phyloP scores from a whole-genome alignment of 2,797 vertebrate genomes.

The Vespertilio murinus region DNA sequence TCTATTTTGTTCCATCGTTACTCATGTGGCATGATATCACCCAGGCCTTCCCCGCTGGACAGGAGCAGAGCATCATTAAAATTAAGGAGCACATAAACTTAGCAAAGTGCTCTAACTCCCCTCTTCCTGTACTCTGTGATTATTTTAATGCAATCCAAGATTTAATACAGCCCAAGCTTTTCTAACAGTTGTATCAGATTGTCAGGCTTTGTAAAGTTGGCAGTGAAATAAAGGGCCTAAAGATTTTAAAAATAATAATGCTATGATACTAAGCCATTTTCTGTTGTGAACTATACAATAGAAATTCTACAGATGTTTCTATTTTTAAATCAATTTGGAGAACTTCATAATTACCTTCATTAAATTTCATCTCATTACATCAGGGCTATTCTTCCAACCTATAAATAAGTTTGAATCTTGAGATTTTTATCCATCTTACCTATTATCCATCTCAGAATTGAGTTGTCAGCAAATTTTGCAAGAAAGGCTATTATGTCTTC shows the following conservation, averaged over 20 bases:
- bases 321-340: not conserved
- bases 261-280: not conserved
- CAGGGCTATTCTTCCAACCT: not conserved
- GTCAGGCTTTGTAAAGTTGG: not conserved
- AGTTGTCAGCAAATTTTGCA: not conserved
- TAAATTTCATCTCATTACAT: constrained; percentile 42
- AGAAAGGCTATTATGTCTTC: not conserved
- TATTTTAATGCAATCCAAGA: not conserved
- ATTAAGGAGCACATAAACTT: not conserved
- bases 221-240: not conserved
- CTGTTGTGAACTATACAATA: not conserved
- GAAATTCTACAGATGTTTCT: constrained; percentile 14
- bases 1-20: not conserved
- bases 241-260: not conserved
- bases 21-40: not conserved
- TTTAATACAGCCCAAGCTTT: not conserved
- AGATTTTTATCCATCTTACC: constrained; percentile 20
- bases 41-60: not conserved
- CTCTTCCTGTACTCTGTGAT: not conserved
- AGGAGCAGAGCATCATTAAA: not conserved
- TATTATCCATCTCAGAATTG: constrained; percentile 23
- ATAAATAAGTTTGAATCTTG: constrained; percentile 34
- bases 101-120: not conserved
- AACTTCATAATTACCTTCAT: not conserved
- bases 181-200: not conserved